Base-by-base conservation (phyloP, 2,113 vertebrate species). In the Coptodon bakossiorum region DNA sequence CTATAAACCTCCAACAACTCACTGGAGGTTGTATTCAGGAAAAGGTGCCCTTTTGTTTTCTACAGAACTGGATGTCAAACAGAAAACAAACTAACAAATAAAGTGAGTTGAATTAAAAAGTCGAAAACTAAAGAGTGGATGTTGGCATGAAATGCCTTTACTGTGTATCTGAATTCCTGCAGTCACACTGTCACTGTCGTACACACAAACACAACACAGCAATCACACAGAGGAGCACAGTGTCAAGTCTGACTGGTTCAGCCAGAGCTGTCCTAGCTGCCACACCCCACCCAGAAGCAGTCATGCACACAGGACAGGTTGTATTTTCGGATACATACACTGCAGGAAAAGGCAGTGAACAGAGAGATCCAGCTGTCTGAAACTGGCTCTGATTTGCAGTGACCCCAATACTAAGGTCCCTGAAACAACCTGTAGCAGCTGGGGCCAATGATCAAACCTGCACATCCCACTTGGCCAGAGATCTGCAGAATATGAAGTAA, bases 1-100 rank as follows among this genome's bases (percentile, higher is more conserved):
- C 12, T 1, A 9, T 0, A 9, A 43, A 24, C 0, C n/a, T 71
- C 36, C 6, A 68, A 40, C 17, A 3, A 7, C 61, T 38, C 61
- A 66, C 31, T 66, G 31, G 10, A 38, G 31, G 3, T 36, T n/a
- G 61, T n/a, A 36, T 66, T 7, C 8, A n/a, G 24, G 54, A 0
- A 57, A 57, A 36, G 17, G 3, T 5, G 59, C 9, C 12, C n/a
- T 43, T 71, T 71, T 8, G 48, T n/a, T 73, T 76, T 24, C 40
- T 17, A 48, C 24, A 48, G 3, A 7, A 29, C 14, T 73, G 14
- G 43, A 29, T 76, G 43, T 50, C 24, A 48, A 0, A 50, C 43
- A 76, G 27, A 48, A 76, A 76, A 76, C 71, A 2, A 63, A 36
- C 16, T 6, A 61, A 73, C 8, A 10, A 3, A 76, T 68, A 29